Evolutionary conservation across 1,140 invertebrate species (phyloP).

Genomic region (Drosophila orosa): DNA sequence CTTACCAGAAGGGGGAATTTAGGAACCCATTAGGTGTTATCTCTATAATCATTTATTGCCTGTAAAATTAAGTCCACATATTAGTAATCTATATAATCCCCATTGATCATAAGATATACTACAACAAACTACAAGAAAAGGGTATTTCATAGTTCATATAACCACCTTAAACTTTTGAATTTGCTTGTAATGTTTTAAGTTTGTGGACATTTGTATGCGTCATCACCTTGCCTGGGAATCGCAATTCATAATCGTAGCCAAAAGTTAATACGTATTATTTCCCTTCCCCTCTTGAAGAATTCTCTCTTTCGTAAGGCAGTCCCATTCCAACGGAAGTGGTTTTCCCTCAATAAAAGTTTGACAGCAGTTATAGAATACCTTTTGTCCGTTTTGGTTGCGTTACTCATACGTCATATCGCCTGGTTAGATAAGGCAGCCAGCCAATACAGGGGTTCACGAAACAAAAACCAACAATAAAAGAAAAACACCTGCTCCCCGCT

Average conservation of each 20-base stretch:
- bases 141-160: not conserved
- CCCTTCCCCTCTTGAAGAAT: not conserved
- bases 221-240: slow-evolving; percentile 6
- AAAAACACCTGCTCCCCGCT: not conserved
- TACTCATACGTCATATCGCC: slow-evolving; percentile 50
- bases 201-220: slow-evolving; percentile 10
- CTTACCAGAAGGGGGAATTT: not conserved
- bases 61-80: not conserved
- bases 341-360: slow-evolving; percentile 15
- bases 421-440: slow-evolving; percentile 27
- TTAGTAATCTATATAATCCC: not conserved
- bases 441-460: not conserved
- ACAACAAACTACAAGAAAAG: not conserved
- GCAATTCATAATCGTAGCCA: slow-evolving; percentile 48
- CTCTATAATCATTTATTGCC: not conserved
- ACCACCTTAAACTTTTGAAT: not conserved
- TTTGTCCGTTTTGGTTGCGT: slow-evolving; percentile 4
- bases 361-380: not conserved
- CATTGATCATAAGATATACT: not conserved
- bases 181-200: slow-evolving; percentile 16
- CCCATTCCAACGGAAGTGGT: slow-evolving; percentile 6
- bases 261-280: slow-evolving; percentile 1
- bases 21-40: not conserved
- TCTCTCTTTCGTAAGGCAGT: slow-evolving; percentile 3
- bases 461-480: not conserved